phyloP scores from a whole-genome alignment of 2,888 invertebrate genomes.

The Schizotus pectinicornis region DNA sequence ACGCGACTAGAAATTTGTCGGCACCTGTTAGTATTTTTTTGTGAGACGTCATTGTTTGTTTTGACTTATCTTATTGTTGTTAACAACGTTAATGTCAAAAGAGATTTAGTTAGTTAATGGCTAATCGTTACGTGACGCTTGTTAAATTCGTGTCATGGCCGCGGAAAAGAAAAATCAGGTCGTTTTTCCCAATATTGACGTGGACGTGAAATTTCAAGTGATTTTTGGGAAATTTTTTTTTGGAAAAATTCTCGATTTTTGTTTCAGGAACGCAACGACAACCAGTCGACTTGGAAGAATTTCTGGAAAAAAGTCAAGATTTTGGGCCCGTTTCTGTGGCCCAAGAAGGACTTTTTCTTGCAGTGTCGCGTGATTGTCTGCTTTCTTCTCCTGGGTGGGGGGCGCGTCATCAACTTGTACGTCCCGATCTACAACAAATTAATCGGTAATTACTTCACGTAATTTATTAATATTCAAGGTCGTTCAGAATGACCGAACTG shows the following conservation, averaged over 20 bases:
- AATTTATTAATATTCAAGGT: no score
- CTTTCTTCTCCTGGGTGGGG: constrained; percentile 74
- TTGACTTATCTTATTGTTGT: not conserved
- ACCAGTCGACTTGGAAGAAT: constrained; percentile 79
- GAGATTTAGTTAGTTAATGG: no score
- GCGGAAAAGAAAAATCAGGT: constrained; percentile 41
- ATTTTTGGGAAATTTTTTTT: not conserved
- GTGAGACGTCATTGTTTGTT: not conserved
- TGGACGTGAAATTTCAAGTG: constrained; percentile 49
- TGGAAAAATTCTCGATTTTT: not conserved
- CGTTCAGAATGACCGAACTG: no score
- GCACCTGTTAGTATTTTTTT: constrained; percentile 15
- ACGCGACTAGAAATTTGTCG: constrained; percentile 51
- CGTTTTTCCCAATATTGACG: constrained; percentile 45
- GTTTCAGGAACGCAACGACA: constrained; percentile 60
- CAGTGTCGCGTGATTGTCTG: constrained; percentile 86
- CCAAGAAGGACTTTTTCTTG: constrained; percentile 75
- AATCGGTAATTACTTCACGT: constrained; percentile 75
- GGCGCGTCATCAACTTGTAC: constrained; percentile 87
- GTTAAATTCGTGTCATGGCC: constrained; percentile 8
- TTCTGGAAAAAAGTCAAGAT: constrained; percentile 78
- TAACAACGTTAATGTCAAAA: no score
- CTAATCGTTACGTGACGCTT: no score
- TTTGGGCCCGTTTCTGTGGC: constrained; percentile 94
- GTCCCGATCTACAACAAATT: constrained; percentile 92